Base-by-base conservation (phyloP, 1,140 invertebrate species). In the Papilio polytes region DNA sequence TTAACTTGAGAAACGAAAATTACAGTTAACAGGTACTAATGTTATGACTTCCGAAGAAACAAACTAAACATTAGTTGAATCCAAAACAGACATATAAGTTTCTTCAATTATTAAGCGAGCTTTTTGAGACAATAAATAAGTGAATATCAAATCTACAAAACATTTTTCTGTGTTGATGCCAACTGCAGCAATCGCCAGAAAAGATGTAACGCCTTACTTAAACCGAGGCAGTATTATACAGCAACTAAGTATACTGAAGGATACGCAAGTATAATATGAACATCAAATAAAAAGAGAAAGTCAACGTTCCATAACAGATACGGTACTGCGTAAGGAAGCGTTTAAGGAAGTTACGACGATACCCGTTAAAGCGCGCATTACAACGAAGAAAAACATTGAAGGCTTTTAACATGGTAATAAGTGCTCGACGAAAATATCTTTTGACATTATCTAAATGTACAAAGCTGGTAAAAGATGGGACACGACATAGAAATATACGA, bases 261-360 rank as follows among this genome's bases (percentile, higher is more conserved):
- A 70, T 70, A 31, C 8, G 59, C 22, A 53, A 77, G 74, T 77
- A 53, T 77, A 77, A 53, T 53, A 56, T 56, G 31, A 77, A 77
- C 51, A 77, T 77, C 31, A 46, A 56, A 36, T 53, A 31, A 77
- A 77, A 77, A 77, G 74, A 53, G 74, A 77, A 77, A 77, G 74
- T 53, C 18, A 56, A 77, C 74, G 74, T 77, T 2, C 74, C 74
- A 77, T 77, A 77, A 77, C 74, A 53, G 74, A 77, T 77, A 77
- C 51, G 63, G 63, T 70, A 70, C 22, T 63, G 26, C 63, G 63
- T 70, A 70, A 70, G 63, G 63, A 70, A 70, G 63, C 26, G 26
- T 46, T 74, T 46, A 46, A 74, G 36, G 36, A 78, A 59, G 77
- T 78, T 44, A 59, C 13, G 18, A 66, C 56, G 12, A 78, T 59